Percentiles rank a stretch among this genome's conserved stretches.
Evolutionary conservation across 2,113 vertebrate genomes (phyloP).

Genomic region (Strix aluco): DNA sequence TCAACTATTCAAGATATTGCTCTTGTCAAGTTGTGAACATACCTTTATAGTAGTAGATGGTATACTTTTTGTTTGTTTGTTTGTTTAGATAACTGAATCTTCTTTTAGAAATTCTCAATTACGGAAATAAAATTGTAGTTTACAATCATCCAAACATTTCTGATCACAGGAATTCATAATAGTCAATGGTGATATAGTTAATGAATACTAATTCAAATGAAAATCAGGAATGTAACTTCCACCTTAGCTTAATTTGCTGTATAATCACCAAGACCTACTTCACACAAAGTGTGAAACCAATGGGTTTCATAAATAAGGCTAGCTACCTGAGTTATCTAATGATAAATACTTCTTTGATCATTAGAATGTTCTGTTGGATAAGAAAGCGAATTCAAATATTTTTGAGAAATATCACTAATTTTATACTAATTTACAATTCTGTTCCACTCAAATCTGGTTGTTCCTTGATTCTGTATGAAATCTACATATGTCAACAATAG

Average conservation of each 20-base stretch:
- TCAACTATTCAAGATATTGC: not conserved
- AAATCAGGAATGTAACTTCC: not conserved
- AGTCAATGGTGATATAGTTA: not conserved
- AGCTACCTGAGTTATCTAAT: not conserved
- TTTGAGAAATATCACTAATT: not conserved
- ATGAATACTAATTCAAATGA: not conserved
- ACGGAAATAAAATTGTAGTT: not conserved
- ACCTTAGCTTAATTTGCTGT: not conserved
- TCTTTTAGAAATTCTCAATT: not conserved
- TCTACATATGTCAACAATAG: not conserved
- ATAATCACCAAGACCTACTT: not conserved
- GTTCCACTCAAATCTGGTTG: not conserved
- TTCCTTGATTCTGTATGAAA: not conserved
- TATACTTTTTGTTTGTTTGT: not conserved
- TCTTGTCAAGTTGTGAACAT: not conserved
- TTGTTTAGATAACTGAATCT: not conserved
- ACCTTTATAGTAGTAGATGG: not conserved
- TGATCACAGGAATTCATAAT: not conserved
- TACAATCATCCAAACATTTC: not conserved
- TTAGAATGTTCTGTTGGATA: not conserved
- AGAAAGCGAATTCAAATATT: not conserved
- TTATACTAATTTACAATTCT: not conserved
- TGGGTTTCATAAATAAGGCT: not conserved
- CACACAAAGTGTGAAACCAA: not conserved
- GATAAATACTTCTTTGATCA: not conserved